Conservation (phyloP, 2,797 vertebrate species). For the Dallia pectoralis region DNA sequence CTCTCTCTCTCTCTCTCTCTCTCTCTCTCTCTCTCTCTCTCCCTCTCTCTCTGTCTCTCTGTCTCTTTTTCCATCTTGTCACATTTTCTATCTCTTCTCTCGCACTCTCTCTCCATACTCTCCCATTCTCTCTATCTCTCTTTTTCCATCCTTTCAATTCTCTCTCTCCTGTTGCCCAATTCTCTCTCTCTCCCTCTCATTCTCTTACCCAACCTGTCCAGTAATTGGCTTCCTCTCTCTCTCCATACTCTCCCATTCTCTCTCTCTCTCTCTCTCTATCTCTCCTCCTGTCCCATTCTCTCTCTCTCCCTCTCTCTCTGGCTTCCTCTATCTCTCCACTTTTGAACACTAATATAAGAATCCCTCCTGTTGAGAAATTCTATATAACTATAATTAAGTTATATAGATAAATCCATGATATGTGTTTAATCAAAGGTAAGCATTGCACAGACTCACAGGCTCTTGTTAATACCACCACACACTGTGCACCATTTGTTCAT, state of each 20-base stretch:
- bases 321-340: constrained; percentile 7
- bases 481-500: constrained; percentile 32
- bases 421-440: constrained; percentile 48
- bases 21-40: no score
- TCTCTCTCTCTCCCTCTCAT: constrained; percentile 3
- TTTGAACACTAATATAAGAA: background rate
- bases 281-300: constrained; percentile 19
- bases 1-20: no score
- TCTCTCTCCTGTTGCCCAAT: background rate
- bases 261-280: background rate
- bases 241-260: background rate
- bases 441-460: constrained; percentile 6
- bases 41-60: background rate
- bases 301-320: constrained; percentile 20
- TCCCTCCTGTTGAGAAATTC: constrained; percentile 1
- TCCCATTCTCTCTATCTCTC: background rate
- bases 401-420: constrained; percentile 24
- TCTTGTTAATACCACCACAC: background rate
- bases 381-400: no score
- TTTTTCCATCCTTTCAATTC: no score
- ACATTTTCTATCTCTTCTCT: no score
- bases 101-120: no score
- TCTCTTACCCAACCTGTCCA: constrained; percentile 7
- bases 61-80: no score
- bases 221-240: no score